Conservation (phyloP, 2,113 vertebrate genomes). For the Typhlomys cinereus region DNA sequence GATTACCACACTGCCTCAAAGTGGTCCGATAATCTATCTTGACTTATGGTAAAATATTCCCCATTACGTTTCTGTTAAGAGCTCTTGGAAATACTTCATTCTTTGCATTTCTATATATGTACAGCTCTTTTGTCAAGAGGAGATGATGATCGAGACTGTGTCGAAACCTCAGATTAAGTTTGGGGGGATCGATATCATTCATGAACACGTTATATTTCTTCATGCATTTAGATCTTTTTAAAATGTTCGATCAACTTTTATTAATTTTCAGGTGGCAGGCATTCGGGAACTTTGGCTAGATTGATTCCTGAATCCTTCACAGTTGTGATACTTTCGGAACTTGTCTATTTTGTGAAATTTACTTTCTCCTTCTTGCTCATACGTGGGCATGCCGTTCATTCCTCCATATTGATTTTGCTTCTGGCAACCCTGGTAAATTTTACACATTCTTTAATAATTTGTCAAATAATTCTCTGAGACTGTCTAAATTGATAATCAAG, state of each 20-base stretch:
- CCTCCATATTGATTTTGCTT: slow-evolving; percentile 23
- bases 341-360: background rate
- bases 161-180: background rate
- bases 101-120: background rate
- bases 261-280: slow-evolving; percentile 7
- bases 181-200: background rate
- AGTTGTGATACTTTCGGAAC: slow-evolving; percentile 3
- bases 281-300: background rate
- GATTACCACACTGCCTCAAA: background rate
- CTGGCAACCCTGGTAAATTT: background rate
- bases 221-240: slow-evolving; percentile 2
- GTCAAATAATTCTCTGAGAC: background rate
- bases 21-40: background rate
- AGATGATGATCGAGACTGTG: background rate
- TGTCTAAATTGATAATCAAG: background rate
- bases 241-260: background rate
- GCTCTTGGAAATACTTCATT: background rate
- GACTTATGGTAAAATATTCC: background rate
- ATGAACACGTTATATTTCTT: background rate
- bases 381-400: background rate
- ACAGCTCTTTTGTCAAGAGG: background rate
- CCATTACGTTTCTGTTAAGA: slow-evolving; percentile 17
- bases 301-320: background rate
- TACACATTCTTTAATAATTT: slow-evolving; percentile 35
- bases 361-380: background rate